Conservation (phyloP, 2,113 vertebrate genomes). For the Motacilla alba region DNA sequence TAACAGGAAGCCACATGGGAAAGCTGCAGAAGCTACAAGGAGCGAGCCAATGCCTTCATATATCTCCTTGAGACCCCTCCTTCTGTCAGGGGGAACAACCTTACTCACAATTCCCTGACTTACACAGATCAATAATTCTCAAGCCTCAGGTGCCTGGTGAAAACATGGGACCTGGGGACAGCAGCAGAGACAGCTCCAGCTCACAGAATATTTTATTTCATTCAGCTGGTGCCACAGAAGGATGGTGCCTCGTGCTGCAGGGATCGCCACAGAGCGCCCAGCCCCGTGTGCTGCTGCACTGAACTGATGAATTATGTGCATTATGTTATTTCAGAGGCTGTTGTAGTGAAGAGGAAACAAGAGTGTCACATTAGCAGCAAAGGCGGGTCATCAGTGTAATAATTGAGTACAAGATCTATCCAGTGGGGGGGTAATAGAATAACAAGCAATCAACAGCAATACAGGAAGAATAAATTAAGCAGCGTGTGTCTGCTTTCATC, state of each 20-base stretch:
- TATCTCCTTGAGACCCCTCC: background rate
- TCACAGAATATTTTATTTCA: background rate
- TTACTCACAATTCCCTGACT: background rate
- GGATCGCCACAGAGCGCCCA: accelerated
- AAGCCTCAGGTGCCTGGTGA: background rate
- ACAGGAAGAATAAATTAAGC: constrained; percentile 40
- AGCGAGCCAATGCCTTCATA: background rate
- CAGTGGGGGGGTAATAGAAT: constrained; percentile 43
- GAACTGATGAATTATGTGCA: background rate
- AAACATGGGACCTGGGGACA: background rate
- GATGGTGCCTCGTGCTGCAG: background rate
- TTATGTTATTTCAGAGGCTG: background rate
- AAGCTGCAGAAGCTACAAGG: background rate
- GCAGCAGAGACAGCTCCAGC: background rate
- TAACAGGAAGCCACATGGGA: background rate
- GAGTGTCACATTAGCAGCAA: constrained; percentile 1
- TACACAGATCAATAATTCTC: background rate
- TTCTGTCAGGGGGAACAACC: background rate
- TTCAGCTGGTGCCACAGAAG: accelerated
- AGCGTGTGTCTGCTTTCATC: constrained; percentile 9
- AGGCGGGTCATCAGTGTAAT: constrained; percentile 14
- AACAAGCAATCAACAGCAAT: constrained; percentile 27
- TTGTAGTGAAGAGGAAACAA: constrained; percentile 3
- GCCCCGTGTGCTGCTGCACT: background rate
- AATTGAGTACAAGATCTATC: constrained; percentile 44